Percentiles rank a stretch among this genome's conserved stretches.
Evolutionary conservation across 2,797 vertebrate species (phyloP).

Genomic region (Neosalanx taihuensis): DNA sequence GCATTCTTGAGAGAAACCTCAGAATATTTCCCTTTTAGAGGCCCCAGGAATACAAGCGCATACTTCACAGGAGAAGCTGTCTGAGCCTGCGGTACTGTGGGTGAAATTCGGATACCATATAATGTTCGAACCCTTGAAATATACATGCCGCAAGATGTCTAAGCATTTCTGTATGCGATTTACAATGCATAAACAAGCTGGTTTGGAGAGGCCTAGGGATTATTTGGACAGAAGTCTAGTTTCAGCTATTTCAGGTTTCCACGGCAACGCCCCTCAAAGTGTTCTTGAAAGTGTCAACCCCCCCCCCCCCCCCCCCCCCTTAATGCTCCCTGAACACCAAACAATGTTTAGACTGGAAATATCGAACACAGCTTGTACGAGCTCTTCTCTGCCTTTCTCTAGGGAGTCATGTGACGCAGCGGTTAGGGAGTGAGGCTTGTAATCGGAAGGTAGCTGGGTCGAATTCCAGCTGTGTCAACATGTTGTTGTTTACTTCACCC

Average conservation of each 20-base stretch:
- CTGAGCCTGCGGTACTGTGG: conserved; percentile 70
- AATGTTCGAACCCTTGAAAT: conserved; percentile 73
- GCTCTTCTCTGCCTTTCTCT: conserved; percentile 32
- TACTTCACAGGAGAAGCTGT: conserved; percentile 57
- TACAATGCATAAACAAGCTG: conserved; percentile 70
- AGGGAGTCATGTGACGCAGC: too few relatives aligned
- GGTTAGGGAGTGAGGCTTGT: too few relatives aligned
- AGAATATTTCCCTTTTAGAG: conserved; percentile 47
- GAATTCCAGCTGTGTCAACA: too few relatives aligned
- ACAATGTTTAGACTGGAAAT: conserved; percentile 61
- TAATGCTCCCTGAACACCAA: conserved; percentile 42
- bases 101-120: conserved; percentile 67
- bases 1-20: conserved; percentile 62
- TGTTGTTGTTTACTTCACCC: too few relatives aligned
- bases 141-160: conserved; percentile 69
- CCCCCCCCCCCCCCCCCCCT: conserved; percentile 10
- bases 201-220: conserved; percentile 65
- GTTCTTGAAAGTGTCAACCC: conserved; percentile 65
- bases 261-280: conserved; percentile 49
- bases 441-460: too few relatives aligned
- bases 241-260: conserved; percentile 68
- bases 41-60: conserved; percentile 63
- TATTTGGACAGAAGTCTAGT: conserved; percentile 71
- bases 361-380: conserved; percentile 54
- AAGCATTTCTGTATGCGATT: conserved; percentile 70